Percentiles rank a stretch among this genome's conserved stretches.
These are phyloP conservation scores for Xenus cinereus DNA, from an alignment of 2,113 vertebrate species.

Conservation along the genomic window DNA sequence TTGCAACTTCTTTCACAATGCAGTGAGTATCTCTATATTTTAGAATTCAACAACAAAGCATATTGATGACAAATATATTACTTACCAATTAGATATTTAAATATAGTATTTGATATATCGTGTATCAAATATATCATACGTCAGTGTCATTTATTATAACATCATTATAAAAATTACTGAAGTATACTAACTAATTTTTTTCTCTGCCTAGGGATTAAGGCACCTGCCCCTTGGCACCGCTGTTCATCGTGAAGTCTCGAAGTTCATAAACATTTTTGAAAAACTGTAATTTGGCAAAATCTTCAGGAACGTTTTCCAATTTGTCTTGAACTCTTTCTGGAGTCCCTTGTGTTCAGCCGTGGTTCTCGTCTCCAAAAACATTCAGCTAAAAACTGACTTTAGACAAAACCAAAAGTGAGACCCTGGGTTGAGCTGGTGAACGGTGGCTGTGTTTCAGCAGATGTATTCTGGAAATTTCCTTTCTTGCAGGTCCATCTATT, in stretches of 20 bases:
- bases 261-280: not conserved
- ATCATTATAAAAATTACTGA: not conserved
- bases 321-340: not conserved
- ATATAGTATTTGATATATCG: rapidly evolving
- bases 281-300: not conserved
- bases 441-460: not conserved
- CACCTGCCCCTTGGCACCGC: not conserved
- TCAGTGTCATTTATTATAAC: not conserved
- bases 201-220: not conserved
- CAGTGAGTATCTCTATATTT: not conserved
- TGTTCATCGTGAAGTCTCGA: not conserved
- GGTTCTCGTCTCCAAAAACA: not conserved
- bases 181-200: not conserved
- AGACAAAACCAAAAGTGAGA: not conserved
- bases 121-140: not conserved
- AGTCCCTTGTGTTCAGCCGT: not conserved
- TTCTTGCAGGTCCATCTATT: not conserved
- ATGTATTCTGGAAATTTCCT: rapidly evolving
- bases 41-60: not conserved
- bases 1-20: not conserved
- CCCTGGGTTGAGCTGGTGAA: rapidly evolving
- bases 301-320: not conserved
- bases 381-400: not conserved
- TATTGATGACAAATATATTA: rapidly evolving
- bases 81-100: not conserved